These are phyloP conservation scores for Oscheius sp. DNA, from an alignment of 2,888 invertebrate genomes.

Conservation along the genomic window DNA sequence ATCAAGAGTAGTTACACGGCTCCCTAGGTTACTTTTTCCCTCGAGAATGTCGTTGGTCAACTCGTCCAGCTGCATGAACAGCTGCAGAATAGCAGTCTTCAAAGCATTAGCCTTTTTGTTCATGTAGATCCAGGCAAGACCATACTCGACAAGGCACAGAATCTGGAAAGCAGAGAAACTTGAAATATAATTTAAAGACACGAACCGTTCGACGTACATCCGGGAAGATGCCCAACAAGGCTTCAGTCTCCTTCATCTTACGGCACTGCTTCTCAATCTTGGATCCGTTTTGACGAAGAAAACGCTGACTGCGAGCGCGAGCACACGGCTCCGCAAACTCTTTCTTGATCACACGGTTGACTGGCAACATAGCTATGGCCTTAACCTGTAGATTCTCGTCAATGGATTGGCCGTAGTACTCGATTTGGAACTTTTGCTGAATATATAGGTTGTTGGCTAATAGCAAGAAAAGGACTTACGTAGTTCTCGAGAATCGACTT, in stretches of 20 bases:
- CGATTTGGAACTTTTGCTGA: constrained; percentile 14
- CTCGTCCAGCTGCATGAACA: constrained; percentile 26
- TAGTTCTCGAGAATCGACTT: background rate
- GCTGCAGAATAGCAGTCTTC: constrained; percentile 30
- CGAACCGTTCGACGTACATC: constrained; percentile 28
- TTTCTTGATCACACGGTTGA: constrained; percentile 29
- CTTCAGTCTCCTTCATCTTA: constrained; percentile 26
- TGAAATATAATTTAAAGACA: no score
- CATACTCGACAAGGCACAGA: constrained; percentile 33
- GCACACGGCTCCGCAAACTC: constrained; percentile 36
- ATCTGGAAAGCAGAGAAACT: constrained; percentile 6
- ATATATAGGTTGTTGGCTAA: background rate
- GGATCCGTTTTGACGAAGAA: constrained; percentile 17
- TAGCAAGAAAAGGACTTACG: background rate
- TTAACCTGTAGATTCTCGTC: constrained; percentile 18
- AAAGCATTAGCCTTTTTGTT: constrained; percentile 17
- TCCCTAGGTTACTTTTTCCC: constrained; percentile 13
- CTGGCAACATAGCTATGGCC: constrained; percentile 25
- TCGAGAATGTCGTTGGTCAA: constrained; percentile 12
- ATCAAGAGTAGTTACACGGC: constrained; percentile 20
- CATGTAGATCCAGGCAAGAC: constrained; percentile 29
- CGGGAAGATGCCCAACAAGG: background rate
- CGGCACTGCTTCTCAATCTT: constrained; percentile 32
- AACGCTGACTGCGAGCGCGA: constrained; percentile 20
- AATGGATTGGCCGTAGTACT: constrained; percentile 9